These are phyloP conservation scores for Zootermopsis nevadensis DNA, from an alignment of 2,888 invertebrate species.

Conservation along the genomic window DNA sequence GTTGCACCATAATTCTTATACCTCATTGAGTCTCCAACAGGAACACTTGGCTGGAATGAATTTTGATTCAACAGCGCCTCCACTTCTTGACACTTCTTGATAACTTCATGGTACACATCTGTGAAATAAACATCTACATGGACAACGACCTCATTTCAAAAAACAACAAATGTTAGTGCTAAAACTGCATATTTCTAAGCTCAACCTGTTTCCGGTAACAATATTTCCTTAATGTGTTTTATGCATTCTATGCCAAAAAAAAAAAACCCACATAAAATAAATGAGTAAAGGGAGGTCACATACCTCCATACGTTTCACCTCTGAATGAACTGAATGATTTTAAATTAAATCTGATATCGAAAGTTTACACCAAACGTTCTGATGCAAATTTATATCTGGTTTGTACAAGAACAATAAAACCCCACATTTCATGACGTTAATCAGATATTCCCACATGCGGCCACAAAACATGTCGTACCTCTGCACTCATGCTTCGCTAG, in stretches of 20 bases:
- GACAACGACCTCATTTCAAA: background rate
- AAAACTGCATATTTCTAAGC: too few relatives aligned
- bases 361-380: too few relatives aligned
- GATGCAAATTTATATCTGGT: too few relatives aligned
- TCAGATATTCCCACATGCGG: slow-evolving; percentile 21
- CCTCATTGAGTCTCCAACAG: slow-evolving; percentile 44
- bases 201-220: too few relatives aligned
- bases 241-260: background rate
- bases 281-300: too few relatives aligned
- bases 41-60: slow-evolving; percentile 42
- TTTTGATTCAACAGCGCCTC: slow-evolving; percentile 45
- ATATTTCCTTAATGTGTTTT: too few relatives aligned
- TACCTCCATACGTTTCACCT: too few relatives aligned
- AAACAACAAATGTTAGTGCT: background rate
- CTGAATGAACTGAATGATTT: too few relatives aligned
- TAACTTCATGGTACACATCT: slow-evolving; percentile 74
- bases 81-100: slow-evolving; percentile 83
- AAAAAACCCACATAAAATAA: too few relatives aligned
- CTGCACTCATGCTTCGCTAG: slow-evolving; percentile 79
- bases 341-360: too few relatives aligned
- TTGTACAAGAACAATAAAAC: too few relatives aligned
- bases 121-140: slow-evolving; percentile 53
- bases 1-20: too few relatives aligned
- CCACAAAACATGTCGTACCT: slow-evolving; percentile 31
- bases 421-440: background rate